Evolutionary conservation across 2,888 invertebrate genomes (phyloP), one percentile per base, ranked within the genome.

Genomic region (Dolomedes plantarius): DNA sequence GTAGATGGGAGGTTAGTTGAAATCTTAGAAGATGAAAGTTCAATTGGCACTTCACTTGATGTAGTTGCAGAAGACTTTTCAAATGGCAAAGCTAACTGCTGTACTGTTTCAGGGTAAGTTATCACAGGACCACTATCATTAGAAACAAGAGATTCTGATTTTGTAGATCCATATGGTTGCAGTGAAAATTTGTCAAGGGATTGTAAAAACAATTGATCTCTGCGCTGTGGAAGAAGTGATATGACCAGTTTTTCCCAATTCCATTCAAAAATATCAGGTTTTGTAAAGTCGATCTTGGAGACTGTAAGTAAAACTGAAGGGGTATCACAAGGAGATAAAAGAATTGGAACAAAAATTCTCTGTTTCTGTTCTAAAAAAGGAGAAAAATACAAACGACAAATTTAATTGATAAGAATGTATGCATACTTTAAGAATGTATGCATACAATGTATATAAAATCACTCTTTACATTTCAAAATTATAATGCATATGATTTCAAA

Each of bases 241-340:
- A 28, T 41, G 28, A 82, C 82, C 19, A 87, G 69, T 69, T 65
- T 77, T 3, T 81, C 73, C 87, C 81, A 82, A 19, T 82, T 39
- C 87, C 87, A 87, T 6, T 81, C 73, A 29, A 78, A 64, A 9
- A 74, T 29, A 11, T 76, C 64, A 28, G 72, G 67, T 39, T 82
- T 87, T 9, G 83, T 87, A 36, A 87, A 87, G 73, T 87, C 87
- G 64, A 87, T 80, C 68, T 76, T 87, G 6, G 87, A 80, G 19
- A 87, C 41, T 31, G 28, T 80, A 28, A 36, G 71, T 29, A 87
- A 62, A 7, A 76, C 46, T 2, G 64, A 7, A 28, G 87, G 87
- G 23, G 85, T 80, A 32, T 75, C 62, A 64, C 85, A 87, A 1
- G 76, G 62, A 13, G 79, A 65, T 29, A 50, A 76, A 13, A 87